A percentile compares a stretch with the other conserved stretches of the same genome.
Conservation (phyloP, 2,113 vertebrate genomes). For the Synodontis membranacea region DNA sequence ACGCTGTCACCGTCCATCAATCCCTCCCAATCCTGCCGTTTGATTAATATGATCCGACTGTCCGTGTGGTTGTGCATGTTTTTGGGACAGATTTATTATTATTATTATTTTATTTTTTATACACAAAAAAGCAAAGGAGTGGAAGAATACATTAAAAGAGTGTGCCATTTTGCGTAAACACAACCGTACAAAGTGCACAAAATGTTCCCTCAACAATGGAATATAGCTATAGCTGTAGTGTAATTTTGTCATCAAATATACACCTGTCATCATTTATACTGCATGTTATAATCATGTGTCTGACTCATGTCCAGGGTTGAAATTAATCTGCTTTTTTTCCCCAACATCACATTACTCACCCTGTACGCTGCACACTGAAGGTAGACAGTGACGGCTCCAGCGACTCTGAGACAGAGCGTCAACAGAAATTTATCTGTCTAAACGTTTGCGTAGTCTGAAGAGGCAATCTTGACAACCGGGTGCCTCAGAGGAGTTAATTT, state of each 20-base stretch:
- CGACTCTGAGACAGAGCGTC: not conserved
- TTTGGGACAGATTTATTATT: not conserved
- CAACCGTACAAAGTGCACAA: not conserved
- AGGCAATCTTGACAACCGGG: not conserved
- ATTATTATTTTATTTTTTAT: not conserved
- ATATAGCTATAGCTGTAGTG: not conserved
- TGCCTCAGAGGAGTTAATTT: not conserved
- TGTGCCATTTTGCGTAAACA: not conserved
- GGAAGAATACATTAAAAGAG: not conserved
- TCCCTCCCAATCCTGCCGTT: conserved; percentile 10
- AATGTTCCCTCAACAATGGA: not conserved
- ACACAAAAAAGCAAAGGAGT: not conserved
- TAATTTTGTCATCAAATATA: not conserved
- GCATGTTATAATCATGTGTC: not conserved
- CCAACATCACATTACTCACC: not conserved
- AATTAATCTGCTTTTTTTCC: not conserved
- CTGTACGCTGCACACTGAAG: not conserved
- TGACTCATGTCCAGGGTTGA: not conserved
- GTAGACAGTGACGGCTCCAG: not conserved
- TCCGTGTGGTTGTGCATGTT: not conserved
- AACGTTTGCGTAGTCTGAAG: not conserved
- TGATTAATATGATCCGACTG: conserved; percentile 15
- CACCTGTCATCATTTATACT: not conserved
- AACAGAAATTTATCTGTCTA: not conserved
- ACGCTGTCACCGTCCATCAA: conserved; percentile 15